Evolutionary conservation across 2,113 vertebrate species (phyloP), one percentile per base, ranked within the genome.

Genomic region (Lampris megalopsis): DNA sequence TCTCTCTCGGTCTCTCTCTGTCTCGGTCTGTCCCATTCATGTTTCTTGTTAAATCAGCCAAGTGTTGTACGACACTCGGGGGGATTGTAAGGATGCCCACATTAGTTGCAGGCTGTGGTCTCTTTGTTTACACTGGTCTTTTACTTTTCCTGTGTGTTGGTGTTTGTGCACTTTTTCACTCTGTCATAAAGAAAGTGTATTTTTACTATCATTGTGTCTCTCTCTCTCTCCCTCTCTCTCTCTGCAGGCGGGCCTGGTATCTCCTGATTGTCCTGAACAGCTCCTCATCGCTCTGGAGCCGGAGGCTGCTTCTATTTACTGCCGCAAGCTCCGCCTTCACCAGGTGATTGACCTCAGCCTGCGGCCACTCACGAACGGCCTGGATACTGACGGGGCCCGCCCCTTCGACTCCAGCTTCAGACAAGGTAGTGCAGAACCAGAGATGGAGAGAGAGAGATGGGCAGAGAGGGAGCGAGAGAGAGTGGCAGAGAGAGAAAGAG

Each of bases 241-340:
- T 49, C 53, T n/a, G 0, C 83, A 99, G 97, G 97, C 97, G 0
- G 96, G 96, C n/a, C 86, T 98, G 68, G 95, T 96, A 69, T 92
- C 96, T 11, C 88, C 94, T 0, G 96, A 97, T 64, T 84, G 86
- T 60, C 96, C 96, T 0, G 97, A 98, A 81, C 96, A 97, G 91
- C 93, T 99, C 3, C 94, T 99, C 73, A 98, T 99, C 0, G 97
- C 97, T 0, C 93, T 99, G 64, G 97, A 99, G 81, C 97, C 97
- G 0, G 97, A 99, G 84, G 97, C 97, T 0, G 97, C 97, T 1
- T 98, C 97, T 49, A 97, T 99, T 24, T 99, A 99, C 84, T 98
- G 97, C 85, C 90, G 97, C 0, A 99, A 98, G 72, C 96, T 99
- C 52, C 96, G 96, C 11, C 95, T 98, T 67, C 96, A 98, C 88